Conservation (phyloP, 1,140 invertebrate genomes). For the Bombyx mandarina region DNA sequence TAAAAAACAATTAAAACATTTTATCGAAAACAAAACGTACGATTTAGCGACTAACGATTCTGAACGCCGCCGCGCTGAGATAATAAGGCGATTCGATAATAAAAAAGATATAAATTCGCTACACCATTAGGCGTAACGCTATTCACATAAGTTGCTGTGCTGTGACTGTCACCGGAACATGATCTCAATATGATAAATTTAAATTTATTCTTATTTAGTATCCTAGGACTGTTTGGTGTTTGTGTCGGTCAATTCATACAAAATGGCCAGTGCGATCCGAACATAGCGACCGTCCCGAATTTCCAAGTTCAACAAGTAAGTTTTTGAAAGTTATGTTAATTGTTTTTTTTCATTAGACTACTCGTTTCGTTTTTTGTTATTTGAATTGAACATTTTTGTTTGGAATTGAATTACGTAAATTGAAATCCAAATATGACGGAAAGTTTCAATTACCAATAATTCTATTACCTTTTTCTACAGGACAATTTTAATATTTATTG, state of each 20-base stretch:
- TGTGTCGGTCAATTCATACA: conserved; percentile 39
- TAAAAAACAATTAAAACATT: too few relatives aligned
- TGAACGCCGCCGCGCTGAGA: neutral
- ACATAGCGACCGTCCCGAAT: conserved; percentile 18
- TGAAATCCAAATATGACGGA: neutral
- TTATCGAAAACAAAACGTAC: too few relatives aligned
- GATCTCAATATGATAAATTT: conserved; percentile 36
- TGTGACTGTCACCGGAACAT: conserved; percentile 31
- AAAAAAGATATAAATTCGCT: conserved; percentile 37
- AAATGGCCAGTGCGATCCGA: conserved; percentile 36
- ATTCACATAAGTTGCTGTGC: conserved; percentile 25
- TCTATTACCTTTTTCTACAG: neutral
- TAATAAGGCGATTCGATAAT: neutral
- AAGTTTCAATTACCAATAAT: neutral
- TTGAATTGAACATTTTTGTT: too few relatives aligned
- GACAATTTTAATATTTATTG: too few relatives aligned
- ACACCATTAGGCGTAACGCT: conserved; percentile 24
- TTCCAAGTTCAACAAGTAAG: conserved; percentile 31
- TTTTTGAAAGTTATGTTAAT: neutral
- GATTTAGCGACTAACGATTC: neutral
- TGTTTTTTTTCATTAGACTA: too few relatives aligned
- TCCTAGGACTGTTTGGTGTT: conserved; percentile 29
- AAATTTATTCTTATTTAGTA: conserved; percentile 34
- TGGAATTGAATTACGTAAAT: too few relatives aligned
- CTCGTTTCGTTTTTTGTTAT: neutral